These are phyloP conservation scores for Epinephelus malabaricus DNA, from an alignment of 2,797 vertebrate species.

Conservation along the genomic window DNA sequence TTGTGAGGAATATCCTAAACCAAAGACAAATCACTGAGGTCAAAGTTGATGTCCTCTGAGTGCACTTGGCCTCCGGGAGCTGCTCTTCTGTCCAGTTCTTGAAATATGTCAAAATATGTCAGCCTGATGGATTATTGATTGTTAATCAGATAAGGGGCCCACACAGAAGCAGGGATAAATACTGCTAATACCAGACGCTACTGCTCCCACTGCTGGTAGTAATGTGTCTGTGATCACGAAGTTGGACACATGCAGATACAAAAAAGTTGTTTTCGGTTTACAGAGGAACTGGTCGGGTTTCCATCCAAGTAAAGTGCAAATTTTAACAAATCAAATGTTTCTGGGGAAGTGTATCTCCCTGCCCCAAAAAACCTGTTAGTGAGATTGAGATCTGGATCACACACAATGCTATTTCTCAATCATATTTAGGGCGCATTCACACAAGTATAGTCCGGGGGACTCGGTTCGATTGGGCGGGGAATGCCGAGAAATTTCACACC, in stretches of 20 bases:
- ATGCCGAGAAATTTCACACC: too few species aligned
- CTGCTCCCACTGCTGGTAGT: neutral
- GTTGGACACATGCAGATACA: neutral
- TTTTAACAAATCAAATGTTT: neutral
- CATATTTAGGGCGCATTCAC: neutral
- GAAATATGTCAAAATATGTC: conserved; percentile 27
- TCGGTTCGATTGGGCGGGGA: too few species aligned
- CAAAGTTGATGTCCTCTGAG: conserved; percentile 28
- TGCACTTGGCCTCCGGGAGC: conserved; percentile 11
- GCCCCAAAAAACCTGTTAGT: too few species aligned
- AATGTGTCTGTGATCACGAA: neutral
- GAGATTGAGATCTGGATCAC: neutral
- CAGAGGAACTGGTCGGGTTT: neutral
- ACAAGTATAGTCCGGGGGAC: too few species aligned
- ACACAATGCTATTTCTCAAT: neutral
- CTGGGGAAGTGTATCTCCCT: neutral
- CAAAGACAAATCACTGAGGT: conserved; percentile 37
- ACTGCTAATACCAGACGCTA: neutral
- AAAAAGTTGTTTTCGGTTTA: too few species aligned
- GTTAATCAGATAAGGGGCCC: conserved; percentile 35
- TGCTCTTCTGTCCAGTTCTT: conserved; percentile 10
- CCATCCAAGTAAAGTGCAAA: neutral
- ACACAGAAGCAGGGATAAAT: conserved; percentile 2
- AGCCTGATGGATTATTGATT: conserved; percentile 34
- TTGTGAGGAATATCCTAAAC: conserved; percentile 8